Evolutionary conservation across 2,888 invertebrate species (phyloP), one percentile per base, ranked within the genome.

Genomic region (Mellilla xanthometata): DNA sequence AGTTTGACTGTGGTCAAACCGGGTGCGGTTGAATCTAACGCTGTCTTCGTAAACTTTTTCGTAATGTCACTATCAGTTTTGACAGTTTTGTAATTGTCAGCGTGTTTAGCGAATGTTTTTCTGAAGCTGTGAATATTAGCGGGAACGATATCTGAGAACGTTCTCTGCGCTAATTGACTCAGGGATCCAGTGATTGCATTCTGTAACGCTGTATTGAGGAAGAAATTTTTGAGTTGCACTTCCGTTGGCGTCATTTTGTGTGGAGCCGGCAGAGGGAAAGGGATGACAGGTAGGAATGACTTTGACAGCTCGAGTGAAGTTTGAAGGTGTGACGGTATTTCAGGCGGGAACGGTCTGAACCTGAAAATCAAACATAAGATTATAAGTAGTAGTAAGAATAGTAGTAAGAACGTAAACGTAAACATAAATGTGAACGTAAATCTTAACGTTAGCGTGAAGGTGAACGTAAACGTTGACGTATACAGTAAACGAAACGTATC

Each of bases 131-230:
- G 30, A 6, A 23, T 23, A 30, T 12, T 9, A 13, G 24, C 39
- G n/a, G n/a, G n/a, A n/a, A n/a, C n/a, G 36, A 39, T 32, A 35
- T 32, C 36, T 63, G 61, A 12, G 12, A 39, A 46, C 32, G 35
- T 43, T 29, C 29, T 42, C 4, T 63, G 66, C 8, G 72, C 64
- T 10, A 81, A 40, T 31, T 81, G 79, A 38, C 59, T 73, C 1
- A 84, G 28, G 0, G 84, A 82, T 2, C 74, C 80, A 0, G 79
- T 66, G 4, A 86, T 39, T 0, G 76, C 84, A 46, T 74, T 84
- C 24, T 86, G 88, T 12, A 88, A 44, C 0, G 86, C 87, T 0
- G 84, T 82, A 57, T 76, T 86, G 1, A 86, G 64, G 0, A 86
- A 62, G 23, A 83, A 86, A 44, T 73, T 77, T 38, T 86, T 86